phyloP scores from a whole-genome alignment of 1,140 invertebrate genomes.

The Ceratitis capitata region DNA sequence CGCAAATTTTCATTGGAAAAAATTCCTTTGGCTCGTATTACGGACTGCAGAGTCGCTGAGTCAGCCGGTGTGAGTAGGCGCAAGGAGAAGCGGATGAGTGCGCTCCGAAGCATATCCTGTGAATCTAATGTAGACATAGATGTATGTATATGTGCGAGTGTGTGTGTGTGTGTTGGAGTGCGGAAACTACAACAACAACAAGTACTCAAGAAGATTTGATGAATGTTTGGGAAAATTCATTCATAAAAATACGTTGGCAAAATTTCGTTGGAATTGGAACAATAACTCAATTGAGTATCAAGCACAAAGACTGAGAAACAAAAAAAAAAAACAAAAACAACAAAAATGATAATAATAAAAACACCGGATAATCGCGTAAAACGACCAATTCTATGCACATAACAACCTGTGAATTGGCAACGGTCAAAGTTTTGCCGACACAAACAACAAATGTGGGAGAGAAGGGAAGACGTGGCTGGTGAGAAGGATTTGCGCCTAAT shows the following conservation, averaged over 20 bases:
- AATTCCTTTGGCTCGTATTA: conserved; percentile 28
- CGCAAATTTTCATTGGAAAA: conserved; percentile 36
- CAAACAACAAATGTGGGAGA: neutral
- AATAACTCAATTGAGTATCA: conserved; percentile 22
- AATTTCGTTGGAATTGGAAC: conserved; percentile 26
- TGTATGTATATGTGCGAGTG: neutral
- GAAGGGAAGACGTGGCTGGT: neutral
- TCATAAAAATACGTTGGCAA: conserved; percentile 36
- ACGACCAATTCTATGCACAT: neutral
- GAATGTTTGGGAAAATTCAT: conserved; percentile 35
- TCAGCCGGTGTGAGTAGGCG: too few species aligned
- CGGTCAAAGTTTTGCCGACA: conserved; percentile 17
- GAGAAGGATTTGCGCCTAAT: conserved; percentile 8
- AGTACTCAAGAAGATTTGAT: neutral
- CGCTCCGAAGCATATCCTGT: neutral
- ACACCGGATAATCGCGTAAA: neutral
- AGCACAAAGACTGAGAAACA: neutral
- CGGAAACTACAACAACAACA: neutral
- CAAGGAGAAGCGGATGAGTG: conserved; percentile 18
- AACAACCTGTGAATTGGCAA: conserved; percentile 32
- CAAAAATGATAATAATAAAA: neutral
- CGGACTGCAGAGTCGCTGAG: neutral
- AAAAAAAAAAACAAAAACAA: neutral
- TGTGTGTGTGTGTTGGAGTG: neutral
- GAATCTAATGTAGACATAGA: too few species aligned